A percentile compares a stretch with the other conserved stretches of the same genome.
Conservation (phyloP, 2,797 vertebrate genomes). For the Gouania willdenowi region DNA sequence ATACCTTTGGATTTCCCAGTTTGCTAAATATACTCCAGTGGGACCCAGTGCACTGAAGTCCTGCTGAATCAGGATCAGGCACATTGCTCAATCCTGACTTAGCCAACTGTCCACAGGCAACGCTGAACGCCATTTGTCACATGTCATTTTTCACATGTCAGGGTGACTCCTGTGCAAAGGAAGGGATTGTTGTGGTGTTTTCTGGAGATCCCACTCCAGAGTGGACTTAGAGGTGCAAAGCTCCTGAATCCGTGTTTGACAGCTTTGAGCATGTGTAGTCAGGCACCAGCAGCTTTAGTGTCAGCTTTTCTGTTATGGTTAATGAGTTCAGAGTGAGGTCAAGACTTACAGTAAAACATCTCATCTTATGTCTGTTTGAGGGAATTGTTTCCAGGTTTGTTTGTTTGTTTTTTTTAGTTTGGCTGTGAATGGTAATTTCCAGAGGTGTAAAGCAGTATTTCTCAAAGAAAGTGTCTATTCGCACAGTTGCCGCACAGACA, state of each 20-base stretch:
- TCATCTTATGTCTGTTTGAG: too few species aligned
- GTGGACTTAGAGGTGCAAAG: slow-evolving; percentile 24
- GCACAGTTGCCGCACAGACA: too few species aligned
- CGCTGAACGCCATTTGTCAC: slow-evolving; percentile 38
- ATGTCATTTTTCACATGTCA: slow-evolving; percentile 48
- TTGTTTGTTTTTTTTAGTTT: too few species aligned
- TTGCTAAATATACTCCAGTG: slow-evolving; percentile 22
- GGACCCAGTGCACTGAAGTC: slow-evolving; percentile 19
- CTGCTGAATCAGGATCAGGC: slow-evolving; percentile 31
- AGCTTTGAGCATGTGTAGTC: slow-evolving; percentile 15
- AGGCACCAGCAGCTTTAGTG: slow-evolving; percentile 11
- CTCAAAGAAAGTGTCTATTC: too few species aligned
- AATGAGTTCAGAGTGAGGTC: slow-evolving; percentile 9
- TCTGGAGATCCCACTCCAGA: not conserved
- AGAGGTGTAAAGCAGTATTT: too few species aligned
- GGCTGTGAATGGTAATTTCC: too few species aligned
- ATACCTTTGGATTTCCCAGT: slow-evolving; percentile 25
- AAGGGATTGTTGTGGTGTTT: slow-evolving; percentile 4
- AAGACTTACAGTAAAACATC: slow-evolving; percentile 4
- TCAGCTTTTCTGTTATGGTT: slow-evolving; percentile 16
- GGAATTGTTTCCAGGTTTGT: too few species aligned
- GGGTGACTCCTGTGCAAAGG: slow-evolving; percentile 21
- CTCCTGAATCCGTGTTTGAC: slow-evolving; percentile 7
- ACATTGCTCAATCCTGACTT: slow-evolving; percentile 16
- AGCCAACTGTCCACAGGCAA: slow-evolving; percentile 31